These are phyloP conservation scores for Channa striata DNA, from an alignment of 2,797 vertebrate genomes.

Conservation along the genomic window DNA sequence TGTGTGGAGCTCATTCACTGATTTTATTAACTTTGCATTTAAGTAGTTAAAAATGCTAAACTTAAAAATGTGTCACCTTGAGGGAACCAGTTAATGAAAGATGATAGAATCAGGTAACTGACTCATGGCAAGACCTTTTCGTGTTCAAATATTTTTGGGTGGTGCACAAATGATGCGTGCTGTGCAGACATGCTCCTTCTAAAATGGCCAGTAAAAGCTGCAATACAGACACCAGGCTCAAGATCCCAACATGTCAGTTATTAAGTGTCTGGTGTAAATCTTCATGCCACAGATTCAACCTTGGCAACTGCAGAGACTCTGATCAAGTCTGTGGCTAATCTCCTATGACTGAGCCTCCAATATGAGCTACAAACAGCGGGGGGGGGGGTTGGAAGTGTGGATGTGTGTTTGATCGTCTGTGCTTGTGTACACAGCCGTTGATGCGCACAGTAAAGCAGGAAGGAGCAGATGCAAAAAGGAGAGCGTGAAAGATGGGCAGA, in stretches of 20 bases:
- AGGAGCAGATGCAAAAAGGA: slow-evolving; percentile 56
- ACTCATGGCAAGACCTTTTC: slow-evolving; percentile 28
- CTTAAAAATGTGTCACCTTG: slow-evolving; percentile 34
- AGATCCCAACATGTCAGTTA: slow-evolving; percentile 64
- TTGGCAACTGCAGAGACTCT: slow-evolving; percentile 69
- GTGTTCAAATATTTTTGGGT: slow-evolving; percentile 28
- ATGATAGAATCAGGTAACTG: slow-evolving; percentile 44
- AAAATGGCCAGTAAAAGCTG: slow-evolving; percentile 26
- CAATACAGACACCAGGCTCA: slow-evolving; percentile 63
- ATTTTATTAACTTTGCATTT: slow-evolving; percentile 37
- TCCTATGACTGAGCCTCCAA: slow-evolving; percentile 69
- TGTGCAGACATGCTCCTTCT: slow-evolving; percentile 11
- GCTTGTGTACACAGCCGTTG: slow-evolving; percentile 54
- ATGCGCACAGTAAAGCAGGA: slow-evolving; percentile 54
- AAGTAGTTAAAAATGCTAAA: slow-evolving; percentile 9
- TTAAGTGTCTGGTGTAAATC: slow-evolving; percentile 78
- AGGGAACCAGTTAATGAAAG: slow-evolving; percentile 39
- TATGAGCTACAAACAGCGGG: slow-evolving; percentile 60
- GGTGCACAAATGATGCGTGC: slow-evolving; percentile 26
- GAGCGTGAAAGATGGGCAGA: slow-evolving; percentile 52
- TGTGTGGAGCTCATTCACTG: slow-evolving; percentile 7
- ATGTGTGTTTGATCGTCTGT: slow-evolving; percentile 38
- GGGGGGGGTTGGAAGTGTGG: slow-evolving; percentile 27
- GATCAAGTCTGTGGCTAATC: slow-evolving; percentile 83
- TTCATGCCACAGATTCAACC: slow-evolving; percentile 63